A percentile compares a stretch with the other conserved stretches of the same genome.
These are phyloP conservation scores for Microplitis deprimator DNA, from an alignment of 2,888 invertebrate genomes.

Conservation along the genomic window DNA sequence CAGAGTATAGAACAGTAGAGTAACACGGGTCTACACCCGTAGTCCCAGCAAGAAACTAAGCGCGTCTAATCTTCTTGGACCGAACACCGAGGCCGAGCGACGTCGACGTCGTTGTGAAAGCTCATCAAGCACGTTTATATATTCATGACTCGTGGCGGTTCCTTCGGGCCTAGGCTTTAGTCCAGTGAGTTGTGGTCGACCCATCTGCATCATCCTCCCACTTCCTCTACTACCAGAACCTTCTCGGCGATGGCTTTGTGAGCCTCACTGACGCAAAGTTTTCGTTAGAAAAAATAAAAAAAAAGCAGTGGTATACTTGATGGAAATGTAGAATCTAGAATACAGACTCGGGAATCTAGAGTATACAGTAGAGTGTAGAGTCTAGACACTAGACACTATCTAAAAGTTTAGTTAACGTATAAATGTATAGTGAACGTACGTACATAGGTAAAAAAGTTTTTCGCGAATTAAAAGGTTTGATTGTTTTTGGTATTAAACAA, in stretches of 20 bases:
- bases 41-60: constrained; percentile 33
- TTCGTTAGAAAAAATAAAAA: background rate
- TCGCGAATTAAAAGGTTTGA: background rate
- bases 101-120: constrained; percentile 29
- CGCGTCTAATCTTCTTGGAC: constrained; percentile 37
- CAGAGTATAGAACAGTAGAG: too few species aligned
- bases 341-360: background rate
- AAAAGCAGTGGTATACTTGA: constrained; percentile 16
- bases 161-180: constrained; percentile 45
- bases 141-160: constrained; percentile 61
- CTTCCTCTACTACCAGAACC: too few species aligned
- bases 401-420: too few species aligned
- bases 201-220: background rate
- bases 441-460: background rate
- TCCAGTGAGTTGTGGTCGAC: background rate
- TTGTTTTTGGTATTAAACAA: background rate
- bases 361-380: too few species aligned
- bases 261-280: too few species aligned
- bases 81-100: constrained; percentile 14
- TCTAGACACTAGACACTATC: too few species aligned
- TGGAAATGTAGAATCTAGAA: constrained; percentile 3
- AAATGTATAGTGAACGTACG: too few species aligned
- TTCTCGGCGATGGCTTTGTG: too few species aligned
- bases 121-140: constrained; percentile 62
- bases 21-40: constrained; percentile 2